Evolutionary conservation across 2,113 vertebrate genomes (phyloP), one percentile per base, ranked within the genome.

Genomic region (Amblyornis subalaris): DNA sequence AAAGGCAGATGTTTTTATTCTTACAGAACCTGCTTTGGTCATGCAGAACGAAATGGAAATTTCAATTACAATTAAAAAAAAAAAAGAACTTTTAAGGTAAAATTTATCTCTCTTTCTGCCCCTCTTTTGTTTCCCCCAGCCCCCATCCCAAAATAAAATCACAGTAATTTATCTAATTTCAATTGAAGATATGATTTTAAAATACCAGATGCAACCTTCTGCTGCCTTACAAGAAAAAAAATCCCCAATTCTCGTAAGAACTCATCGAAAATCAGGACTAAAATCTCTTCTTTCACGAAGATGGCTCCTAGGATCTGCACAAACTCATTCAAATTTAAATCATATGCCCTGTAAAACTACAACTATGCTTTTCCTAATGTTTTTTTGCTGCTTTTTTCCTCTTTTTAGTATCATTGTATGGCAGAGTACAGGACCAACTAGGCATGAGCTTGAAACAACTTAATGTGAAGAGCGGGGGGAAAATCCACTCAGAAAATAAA

Each of bases 391-490:
- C 4, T 82, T 55, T 20, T 75, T 67, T 72, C 14, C 14, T 38
- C 12, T 77, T 54, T 54, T 35, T 13, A 45, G 23, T 12, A 40
- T 44, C 28, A 31, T 2, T 33, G 25, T 44, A 36, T 33, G 26
- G 51, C 35, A 66, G 1, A 54, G 12, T 6, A 58, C 1, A 35
- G 42, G 6, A 36, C 10, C 55, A 67, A 48, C 8, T 7, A 60
- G 33, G 42, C 14, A 38, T 2, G 18, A 83, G 18, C 67, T 69
- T 45, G 8, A 61, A 77, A 75, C 18, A 78, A 67, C 28, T 71
- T 31, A 2, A 13, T 4, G 26, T 57, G 62, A 61, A 15, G 20
- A 8, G 4, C 1, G 2, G 3, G 2, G 4, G 1, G 0, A 20
- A 53, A 66, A 65, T 3, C 26, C 40, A 73, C 60, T 29, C 33